These are phyloP conservation scores for Numida meleagris DNA, from an alignment of 2,113 vertebrate species.

Conservation along the genomic window DNA sequence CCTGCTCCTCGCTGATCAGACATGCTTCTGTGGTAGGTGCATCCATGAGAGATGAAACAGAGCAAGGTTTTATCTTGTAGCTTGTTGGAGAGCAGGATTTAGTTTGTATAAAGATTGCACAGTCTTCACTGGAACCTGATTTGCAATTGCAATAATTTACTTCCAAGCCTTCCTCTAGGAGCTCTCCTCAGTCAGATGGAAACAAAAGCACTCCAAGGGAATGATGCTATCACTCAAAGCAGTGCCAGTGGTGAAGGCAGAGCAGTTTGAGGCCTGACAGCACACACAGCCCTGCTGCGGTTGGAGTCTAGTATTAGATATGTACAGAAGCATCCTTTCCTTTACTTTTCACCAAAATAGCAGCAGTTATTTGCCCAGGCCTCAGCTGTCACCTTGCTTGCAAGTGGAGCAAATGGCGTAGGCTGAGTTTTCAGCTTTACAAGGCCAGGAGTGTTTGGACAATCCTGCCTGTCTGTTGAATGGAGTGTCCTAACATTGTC, in stretches of 20 bases:
- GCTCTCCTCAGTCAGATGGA: neutral
- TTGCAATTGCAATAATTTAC: conserved; percentile 6
- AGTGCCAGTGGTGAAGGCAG: neutral
- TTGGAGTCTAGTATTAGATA: neutral
- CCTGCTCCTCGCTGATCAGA: neutral
- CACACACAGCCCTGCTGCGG: neutral
- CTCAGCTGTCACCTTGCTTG: neutral
- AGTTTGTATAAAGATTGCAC: neutral
- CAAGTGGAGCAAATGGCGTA: neutral
- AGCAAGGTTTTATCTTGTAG: neutral
- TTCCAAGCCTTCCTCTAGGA: neutral
- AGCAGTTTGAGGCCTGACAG: accelerated
- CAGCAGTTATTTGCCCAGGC: neutral
- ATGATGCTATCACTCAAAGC: neutral
- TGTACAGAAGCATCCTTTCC: neutral
- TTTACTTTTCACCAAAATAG: neutral
- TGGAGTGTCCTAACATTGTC: neutral
- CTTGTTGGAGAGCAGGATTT: neutral
- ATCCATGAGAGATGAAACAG: neutral
- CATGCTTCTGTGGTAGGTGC: neutral
- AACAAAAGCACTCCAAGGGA: neutral
- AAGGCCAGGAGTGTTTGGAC: neutral
- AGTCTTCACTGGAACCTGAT: neutral
- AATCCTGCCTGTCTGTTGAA: neutral
- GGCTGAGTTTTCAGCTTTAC: neutral